Base-by-base conservation (phyloP, 2,797 vertebrate species). In the Anomalospiza imberbis region DNA sequence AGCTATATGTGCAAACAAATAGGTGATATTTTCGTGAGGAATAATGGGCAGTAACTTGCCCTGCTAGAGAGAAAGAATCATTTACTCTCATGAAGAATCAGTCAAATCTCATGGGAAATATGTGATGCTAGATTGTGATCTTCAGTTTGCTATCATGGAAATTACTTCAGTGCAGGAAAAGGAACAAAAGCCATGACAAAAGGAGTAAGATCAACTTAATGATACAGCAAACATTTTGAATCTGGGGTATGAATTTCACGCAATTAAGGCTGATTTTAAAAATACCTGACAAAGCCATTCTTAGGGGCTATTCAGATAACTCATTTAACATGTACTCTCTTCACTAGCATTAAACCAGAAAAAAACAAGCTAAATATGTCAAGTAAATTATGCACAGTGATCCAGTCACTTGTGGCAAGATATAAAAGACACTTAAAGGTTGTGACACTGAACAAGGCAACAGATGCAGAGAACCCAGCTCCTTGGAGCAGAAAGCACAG, bases 351-450 rank as follows among this genome's bases (percentile, higher is more conserved):
- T 40, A 54, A 78, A 55, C 42, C 74, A 75, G 89, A 36, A 93
- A 65, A 93, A 87, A 93, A 45, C 85, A 94, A 94, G 36, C 82
- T 78, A 88, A 96, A 75, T 61, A 75, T 12, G 93, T 91, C 91
- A 94, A 88, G 55, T 95, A 80, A 92, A 94, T 96, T 94, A 95
- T 95, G 95, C 93, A 87, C 68, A 83, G 83, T 53, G 62, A 94
- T 86, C 76, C 74, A 94, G 83, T 86, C 95, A 88, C n/a, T 93
- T 85, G 48, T 63, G 71, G 77, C n/a, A 76, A 94, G 82, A 93
- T 45, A 48, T 17, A 57, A 19, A 92, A 89, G 72, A 91, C 38
- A 91, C 50, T 92, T 94, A 95, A 82, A 91, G 53, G 36, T 61
- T 95, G 75, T 80, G 94, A 92, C 91, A 89, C 3, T 26, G 85